Evolutionary conservation across 2,113 vertebrate species (phyloP), one percentile per base, ranked within the genome.

Genomic region (Carassius gibelio): DNA sequence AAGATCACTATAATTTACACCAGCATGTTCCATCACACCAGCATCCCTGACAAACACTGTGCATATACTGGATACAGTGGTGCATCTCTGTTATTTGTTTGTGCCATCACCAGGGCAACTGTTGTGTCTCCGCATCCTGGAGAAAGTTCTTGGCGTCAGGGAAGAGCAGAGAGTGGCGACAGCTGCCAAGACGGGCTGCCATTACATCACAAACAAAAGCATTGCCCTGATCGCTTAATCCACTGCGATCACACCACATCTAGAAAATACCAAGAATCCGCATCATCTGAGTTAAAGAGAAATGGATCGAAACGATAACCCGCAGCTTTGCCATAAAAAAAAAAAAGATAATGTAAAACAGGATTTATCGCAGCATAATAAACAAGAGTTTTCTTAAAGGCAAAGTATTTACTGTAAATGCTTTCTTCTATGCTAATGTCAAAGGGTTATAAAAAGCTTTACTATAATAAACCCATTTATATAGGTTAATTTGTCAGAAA

Each of bases 101-200:
- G 87, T 75, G 45, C 5, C 23, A 88, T 93, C 89, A 81, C 91
- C 88, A 83, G 71, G 89, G 91, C 30, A 91, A 95, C 92, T 88
- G 88, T 90, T 89, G 87, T 91, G 76, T 90, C 90, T 91, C 80
- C 64, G 83, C 76, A 83, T 91, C 75, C 66, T 71, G 50, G 61
- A 72, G 55, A 75, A n/a, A 74, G 79, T 13, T 34, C 15, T 45
- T 84, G 84, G 86, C 84, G 78, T 88, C 87, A 62, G 72, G 52
- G 38, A 55, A 68, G 52, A 83, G 75, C 19, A 50, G 48, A 77
- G 74, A n/a, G 2, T 50, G 72, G 26, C 7, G 45, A 42, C 17
- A 14, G n/a, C 19, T 62, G 50, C 13, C 64, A 75, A 68, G 42
- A 6, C 52, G 30, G 84, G 77, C 55, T 38, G 45, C 23, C 30